Evolutionary conservation across 2,113 vertebrate genomes (phyloP), one percentile per base, ranked within the genome.

Genomic region (Phyllopteryx taeniolatus): DNA sequence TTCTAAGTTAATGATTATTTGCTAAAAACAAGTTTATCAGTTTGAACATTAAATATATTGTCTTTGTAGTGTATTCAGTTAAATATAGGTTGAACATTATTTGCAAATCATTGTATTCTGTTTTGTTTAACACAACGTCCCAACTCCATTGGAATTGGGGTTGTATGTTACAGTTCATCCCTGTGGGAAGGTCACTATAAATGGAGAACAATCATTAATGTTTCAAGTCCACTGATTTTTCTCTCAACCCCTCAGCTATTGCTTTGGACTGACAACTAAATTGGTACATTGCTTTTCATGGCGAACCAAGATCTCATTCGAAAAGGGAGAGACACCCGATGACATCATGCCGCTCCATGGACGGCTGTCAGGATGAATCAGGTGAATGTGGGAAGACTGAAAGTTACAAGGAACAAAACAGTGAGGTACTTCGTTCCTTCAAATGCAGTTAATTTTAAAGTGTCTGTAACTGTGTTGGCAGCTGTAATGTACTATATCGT

Each of bases 331-430:
- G 83, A 67, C 72, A 62, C 69, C 56, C 68, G 75, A 82, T 86
- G 86, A 86, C 87, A 89, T 90, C 89, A 83, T 61, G 71, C 73
- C 56, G 80, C 77, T 85, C 71, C 72, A 76, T 78, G 72, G 82
- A 83, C 77, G 80, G 85, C 85, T 88, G 83, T 85, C 82, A 78
- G 70, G 60, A 78, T 91, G 91, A 92, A 80, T 91, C 88, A 89
- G 85, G 81, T 85, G 80, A 78, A 80, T 82, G 84, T 77, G 81
- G 87, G 78, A 75, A 82, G 78, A 87, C 65, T 84, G 76, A 83
- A 80, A 81, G 79, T 80, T 54, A 59, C 84, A 80, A 65, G 47
- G 72, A 87, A 79, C 76, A 81, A 82, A 85, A 75, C 74, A 73
- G 67, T 77, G 70, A 80, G 75, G 27, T 65, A 61, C 70, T 75